A percentile compares a stretch with the other conserved stretches of the same genome.
phyloP scores from a whole-genome alignment of 1,140 invertebrate genomes.

The Philotrypesis tridentata region DNA sequence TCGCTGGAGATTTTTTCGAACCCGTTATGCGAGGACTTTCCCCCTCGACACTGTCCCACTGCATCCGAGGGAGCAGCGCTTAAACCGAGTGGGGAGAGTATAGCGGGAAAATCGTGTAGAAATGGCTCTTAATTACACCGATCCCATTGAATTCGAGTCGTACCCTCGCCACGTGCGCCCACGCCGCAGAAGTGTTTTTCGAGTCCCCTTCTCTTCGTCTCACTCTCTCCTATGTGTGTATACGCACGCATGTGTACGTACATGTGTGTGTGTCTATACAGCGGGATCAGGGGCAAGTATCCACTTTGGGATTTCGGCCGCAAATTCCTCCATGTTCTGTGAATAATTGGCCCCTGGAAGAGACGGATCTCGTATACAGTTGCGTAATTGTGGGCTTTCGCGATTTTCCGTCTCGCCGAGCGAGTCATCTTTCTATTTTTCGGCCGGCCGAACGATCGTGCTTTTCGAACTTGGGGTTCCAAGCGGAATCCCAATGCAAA shows the following conservation, averaged over 20 bases:
- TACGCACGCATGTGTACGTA: neutral
- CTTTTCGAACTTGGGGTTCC: neutral
- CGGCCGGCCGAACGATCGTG: neutral
- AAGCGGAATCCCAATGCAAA: neutral
- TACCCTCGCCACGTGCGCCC: conserved; percentile 59
- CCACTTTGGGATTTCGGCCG: conserved; percentile 48
- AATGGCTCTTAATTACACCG: conserved; percentile 75
- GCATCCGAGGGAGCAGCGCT: neutral
- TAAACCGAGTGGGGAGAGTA: neutral
- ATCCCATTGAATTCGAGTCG: conserved; percentile 69
- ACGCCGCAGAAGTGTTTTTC: conserved; percentile 62
- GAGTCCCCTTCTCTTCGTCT: conserved; percentile 39
- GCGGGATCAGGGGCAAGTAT: conserved; percentile 26
- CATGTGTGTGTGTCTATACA: neutral
- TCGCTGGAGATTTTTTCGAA: conserved; percentile 30
- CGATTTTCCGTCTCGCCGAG: conserved; percentile 46
- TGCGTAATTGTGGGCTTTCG: conserved; percentile 37
- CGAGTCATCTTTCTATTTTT: conserved; percentile 39
- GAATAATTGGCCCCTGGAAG: conserved; percentile 45
- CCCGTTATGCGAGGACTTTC: neutral
- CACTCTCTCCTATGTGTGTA: neutral
- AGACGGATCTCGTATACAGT: neutral
- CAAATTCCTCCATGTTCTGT: conserved; percentile 49
- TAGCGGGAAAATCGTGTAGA: conserved; percentile 68
- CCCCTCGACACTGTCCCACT: neutral